Evolutionary conservation across 2,113 vertebrate species (phyloP).

Genomic region (Falco punctatus): DNA sequence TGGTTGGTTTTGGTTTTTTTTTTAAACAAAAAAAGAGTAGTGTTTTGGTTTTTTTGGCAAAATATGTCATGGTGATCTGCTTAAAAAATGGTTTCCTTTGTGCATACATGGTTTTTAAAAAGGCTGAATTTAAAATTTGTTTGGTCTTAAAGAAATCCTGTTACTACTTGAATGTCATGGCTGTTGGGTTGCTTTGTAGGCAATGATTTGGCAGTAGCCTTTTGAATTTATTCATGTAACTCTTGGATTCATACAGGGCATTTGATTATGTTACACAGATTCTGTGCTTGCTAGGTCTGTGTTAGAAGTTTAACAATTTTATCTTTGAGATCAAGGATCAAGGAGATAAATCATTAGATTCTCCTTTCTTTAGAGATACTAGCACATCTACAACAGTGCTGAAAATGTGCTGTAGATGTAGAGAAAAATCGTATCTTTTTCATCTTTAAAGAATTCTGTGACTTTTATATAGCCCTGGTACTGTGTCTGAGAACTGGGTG

Average conservation of each 20-base stretch:
- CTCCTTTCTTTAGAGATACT: neutral
- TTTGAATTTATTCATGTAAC: neutral
- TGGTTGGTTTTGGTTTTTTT: neutral
- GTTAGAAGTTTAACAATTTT: conserved; percentile 14
- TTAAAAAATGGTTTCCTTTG: neutral
- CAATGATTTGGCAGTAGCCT: neutral
- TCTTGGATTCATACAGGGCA: neutral
- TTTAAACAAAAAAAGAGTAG: no score
- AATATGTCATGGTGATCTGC: neutral
- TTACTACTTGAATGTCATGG: neutral
- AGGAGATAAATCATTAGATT: neutral
- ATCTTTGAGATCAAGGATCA: neutral
- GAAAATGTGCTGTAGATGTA: neutral
- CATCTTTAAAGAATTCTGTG: conserved; percentile 8
- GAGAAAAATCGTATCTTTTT: neutral
- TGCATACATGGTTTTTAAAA: neutral
- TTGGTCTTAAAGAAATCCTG: neutral
- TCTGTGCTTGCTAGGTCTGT: neutral
- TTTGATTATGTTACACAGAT: neutral
- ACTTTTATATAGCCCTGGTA: neutral
- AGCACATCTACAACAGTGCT: neutral
- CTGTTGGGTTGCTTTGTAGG: neutral
- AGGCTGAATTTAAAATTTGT: neutral
- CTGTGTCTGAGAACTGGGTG: neutral
- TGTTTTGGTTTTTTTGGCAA: neutral